Conservation (phyloP, 2,797 vertebrate genomes). For the Muraenolepis orangiensis region DNA sequence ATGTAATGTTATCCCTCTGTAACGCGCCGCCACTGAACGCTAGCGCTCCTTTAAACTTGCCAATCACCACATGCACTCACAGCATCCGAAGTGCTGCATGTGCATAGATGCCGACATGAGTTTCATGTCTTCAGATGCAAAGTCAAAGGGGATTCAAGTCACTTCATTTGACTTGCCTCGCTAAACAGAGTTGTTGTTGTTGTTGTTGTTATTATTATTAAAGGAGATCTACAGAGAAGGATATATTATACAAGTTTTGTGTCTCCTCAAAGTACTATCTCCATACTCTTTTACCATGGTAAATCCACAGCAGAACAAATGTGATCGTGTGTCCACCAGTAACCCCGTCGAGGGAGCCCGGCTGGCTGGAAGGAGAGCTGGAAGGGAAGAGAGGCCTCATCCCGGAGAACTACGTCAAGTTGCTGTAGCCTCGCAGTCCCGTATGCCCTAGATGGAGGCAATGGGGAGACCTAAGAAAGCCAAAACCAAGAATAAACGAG, state of each 20-base stretch:
- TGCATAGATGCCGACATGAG: neutral
- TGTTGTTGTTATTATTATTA: conserved; percentile 1
- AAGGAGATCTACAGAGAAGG: neutral
- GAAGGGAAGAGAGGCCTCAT: conserved; percentile 94
- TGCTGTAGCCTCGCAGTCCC: conserved; percentile 74
- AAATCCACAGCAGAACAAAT: neutral
- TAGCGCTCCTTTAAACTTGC: neutral
- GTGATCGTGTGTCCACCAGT: conserved; percentile 66
- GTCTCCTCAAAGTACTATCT: neutral
- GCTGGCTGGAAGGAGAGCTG: conserved; percentile 97
- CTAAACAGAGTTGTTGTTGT: neutral
- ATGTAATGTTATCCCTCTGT: conserved; percentile 8
- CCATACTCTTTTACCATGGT: too few species aligned
- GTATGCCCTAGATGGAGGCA: neutral
- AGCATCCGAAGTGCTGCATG: neutral
- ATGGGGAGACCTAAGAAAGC: conserved; percentile 28
- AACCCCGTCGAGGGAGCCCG: conserved; percentile 90
- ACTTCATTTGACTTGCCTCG: neutral
- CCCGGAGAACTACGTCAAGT: conserved; percentile 96
- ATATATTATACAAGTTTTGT: neutral
- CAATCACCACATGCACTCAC: neutral
- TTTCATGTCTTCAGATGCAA: neutral
- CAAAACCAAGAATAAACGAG: conserved; percentile 5
- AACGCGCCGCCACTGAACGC: neutral
- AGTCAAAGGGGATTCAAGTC: neutral